These are phyloP conservation scores for Schlechtendalia chinensis DNA, from an alignment of 1,140 invertebrate species.

Conservation along the genomic window DNA sequence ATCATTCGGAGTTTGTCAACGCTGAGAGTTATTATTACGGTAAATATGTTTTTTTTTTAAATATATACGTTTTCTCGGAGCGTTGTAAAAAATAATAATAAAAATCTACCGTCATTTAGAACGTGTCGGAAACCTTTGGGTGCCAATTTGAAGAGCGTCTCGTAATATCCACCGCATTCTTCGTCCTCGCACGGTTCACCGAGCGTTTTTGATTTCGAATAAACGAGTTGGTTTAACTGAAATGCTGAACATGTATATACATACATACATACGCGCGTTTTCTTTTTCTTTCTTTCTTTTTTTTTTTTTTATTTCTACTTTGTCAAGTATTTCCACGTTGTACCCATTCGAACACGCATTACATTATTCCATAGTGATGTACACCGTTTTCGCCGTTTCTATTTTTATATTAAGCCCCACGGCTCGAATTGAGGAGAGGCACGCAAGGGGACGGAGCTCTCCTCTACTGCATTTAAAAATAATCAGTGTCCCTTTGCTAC, in stretches of 20 bases:
- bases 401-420: not conserved
- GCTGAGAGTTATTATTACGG: no score
- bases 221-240: slow-evolving; percentile 1
- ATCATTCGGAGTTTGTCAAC: no score
- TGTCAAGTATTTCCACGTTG: not conserved
- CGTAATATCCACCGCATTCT: not conserved
- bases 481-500: no score
- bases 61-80: not conserved
- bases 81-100: not conserved
- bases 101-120: not conserved
- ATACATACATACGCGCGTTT: not conserved
- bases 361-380: slow-evolving; percentile 1
- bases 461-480: no score
- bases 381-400: not conserved
- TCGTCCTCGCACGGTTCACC: not conserved
- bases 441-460: no score
- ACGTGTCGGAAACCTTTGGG: not conserved
- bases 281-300: not conserved
- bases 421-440: no score
- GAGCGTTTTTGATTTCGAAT: slow-evolving; percentile 15
- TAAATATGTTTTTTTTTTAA: not conserved
- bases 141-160: slow-evolving; percentile 1
- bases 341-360: not conserved
- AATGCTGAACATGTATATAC: not conserved
- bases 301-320: not conserved